These are phyloP conservation scores for Gobius niger DNA, from an alignment of 2,113 vertebrate genomes.

Conservation along the genomic window DNA sequence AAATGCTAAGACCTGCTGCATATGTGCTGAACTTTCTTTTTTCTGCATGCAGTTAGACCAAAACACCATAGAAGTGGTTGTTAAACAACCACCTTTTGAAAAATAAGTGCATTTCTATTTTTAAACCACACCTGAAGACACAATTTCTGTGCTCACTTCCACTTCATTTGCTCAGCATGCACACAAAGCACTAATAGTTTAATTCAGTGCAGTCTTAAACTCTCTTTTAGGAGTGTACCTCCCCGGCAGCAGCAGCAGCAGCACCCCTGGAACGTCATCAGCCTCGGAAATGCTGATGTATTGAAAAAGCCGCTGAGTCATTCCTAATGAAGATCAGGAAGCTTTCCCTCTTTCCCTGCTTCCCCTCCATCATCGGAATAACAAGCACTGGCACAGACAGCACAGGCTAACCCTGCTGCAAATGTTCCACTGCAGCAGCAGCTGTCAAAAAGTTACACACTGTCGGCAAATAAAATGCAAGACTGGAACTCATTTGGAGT, in stretches of 20 bases:
- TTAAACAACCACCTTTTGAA: neutral
- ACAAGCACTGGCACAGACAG: slow-evolving; percentile 66
- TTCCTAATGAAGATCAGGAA: slow-evolving; percentile 74
- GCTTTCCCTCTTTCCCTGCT: slow-evolving; percentile 57
- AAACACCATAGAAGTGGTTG: too few species aligned
- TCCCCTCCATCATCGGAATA: slow-evolving; percentile 67
- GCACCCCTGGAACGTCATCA: slow-evolving; percentile 59
- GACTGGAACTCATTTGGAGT: slow-evolving; percentile 41
- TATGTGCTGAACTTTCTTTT: too few species aligned
- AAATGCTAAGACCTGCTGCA: too few species aligned
- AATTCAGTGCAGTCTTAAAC: slow-evolving; percentile 46
- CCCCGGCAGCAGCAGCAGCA: slow-evolving; percentile 32
- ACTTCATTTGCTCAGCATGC: neutral
- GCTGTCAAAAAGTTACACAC: slow-evolving; percentile 68
- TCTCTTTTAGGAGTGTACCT: slow-evolving; percentile 41
- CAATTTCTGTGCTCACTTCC: slow-evolving; percentile 18
- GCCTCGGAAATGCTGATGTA: slow-evolving; percentile 69
- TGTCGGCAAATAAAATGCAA: slow-evolving; percentile 55
- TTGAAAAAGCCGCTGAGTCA: slow-evolving; percentile 73
- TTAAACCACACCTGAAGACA: slow-evolving; percentile 24
- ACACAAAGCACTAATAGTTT: slow-evolving; percentile 34
- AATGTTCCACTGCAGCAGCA: slow-evolving; percentile 55
- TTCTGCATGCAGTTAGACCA: too few species aligned
- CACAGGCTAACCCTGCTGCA: slow-evolving; percentile 54
- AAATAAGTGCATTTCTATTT: neutral